Conservation (phyloP, 2,113 vertebrate species). For the Vombatus ursinus region DNA sequence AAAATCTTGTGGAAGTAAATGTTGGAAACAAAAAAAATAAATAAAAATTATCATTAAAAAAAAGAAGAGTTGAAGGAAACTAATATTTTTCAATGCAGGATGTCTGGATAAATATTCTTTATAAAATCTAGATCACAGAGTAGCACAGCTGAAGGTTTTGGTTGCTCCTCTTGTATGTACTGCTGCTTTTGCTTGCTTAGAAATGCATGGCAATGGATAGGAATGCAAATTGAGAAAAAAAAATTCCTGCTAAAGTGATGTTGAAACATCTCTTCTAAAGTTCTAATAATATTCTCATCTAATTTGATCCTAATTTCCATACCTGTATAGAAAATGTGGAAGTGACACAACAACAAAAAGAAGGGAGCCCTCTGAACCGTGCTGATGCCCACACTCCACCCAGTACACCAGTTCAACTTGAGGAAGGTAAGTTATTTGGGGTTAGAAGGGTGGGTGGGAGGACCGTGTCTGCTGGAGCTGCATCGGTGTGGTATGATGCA, state of each 20-base stretch:
- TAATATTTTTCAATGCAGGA: neutral
- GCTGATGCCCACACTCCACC: constrained; percentile 88
- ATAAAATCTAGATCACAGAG: neutral
- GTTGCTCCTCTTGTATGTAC: neutral
- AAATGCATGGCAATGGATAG: neutral
- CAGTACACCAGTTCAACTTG: constrained; percentile 90
- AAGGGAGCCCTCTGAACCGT: constrained; percentile 80
- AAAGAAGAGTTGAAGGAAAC: too few species aligned
- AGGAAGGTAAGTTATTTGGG: constrained; percentile 90
- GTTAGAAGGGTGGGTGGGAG: neutral
- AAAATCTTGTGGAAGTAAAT: too few species aligned
- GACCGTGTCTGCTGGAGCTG: neutral
- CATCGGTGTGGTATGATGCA: constrained; percentile 38
- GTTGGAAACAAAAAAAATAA: too few species aligned
- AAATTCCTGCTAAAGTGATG: neutral
- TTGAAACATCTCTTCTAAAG: neutral
- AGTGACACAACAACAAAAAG: constrained; percentile 84
- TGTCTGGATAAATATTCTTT: neutral
- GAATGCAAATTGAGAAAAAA: neutral
- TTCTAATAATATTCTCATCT: neutral
- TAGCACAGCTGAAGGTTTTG: neutral
- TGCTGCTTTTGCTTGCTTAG: neutral
- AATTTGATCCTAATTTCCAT: neutral
- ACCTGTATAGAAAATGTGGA: constrained; percentile 82
- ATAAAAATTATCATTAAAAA: too few species aligned